These are phyloP conservation scores for Rhinolophus sinicus DNA, from an alignment of 2,113 vertebrate genomes.

Conservation along the genomic window DNA sequence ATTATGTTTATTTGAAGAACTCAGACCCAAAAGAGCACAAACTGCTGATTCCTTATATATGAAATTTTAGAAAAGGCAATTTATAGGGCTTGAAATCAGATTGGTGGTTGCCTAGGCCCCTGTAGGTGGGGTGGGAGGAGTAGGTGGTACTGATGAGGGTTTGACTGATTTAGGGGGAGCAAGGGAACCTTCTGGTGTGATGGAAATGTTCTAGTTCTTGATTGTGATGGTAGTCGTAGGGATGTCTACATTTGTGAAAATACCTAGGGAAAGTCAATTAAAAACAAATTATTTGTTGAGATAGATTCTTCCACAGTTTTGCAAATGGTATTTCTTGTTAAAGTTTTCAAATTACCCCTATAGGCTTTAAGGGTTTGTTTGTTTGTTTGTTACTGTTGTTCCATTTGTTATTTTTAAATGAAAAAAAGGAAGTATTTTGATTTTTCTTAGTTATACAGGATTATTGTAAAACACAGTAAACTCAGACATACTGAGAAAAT, in stretches of 20 bases:
- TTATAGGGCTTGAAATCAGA: background rate
- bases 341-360: background rate
- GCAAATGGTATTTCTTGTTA: background rate
- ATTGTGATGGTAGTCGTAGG: background rate
- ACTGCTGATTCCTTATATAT: background rate
- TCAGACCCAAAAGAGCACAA: background rate
- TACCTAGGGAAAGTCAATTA: background rate
- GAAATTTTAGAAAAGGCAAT: background rate
- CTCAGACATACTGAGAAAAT: background rate
- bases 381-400: background rate
- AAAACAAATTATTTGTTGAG: background rate
- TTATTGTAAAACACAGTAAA: background rate
- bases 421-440: background rate
- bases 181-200: background rate
- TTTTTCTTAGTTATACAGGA: slow-evolving; percentile 17
- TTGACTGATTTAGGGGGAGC: background rate
- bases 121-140: background rate
- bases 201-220: background rate
- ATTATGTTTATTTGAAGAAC: background rate
- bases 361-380: background rate
- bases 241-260: background rate
- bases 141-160: background rate
- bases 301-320: background rate
- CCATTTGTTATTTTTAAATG: background rate
- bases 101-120: background rate